phyloP scores from a whole-genome alignment of 2,888 invertebrate species.

The Dryobotodes eremita region DNA sequence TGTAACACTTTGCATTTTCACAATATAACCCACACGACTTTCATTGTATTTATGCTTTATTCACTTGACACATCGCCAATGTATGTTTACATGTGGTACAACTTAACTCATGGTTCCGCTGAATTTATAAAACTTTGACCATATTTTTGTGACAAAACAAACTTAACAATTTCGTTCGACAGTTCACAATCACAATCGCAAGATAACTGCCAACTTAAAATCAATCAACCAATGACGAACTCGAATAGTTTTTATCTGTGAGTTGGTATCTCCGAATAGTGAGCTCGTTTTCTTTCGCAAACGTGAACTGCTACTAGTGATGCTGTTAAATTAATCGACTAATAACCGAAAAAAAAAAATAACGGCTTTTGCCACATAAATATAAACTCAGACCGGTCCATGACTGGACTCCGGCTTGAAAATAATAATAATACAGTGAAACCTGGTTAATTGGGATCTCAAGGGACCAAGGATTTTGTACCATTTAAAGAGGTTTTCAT shows the following conservation, averaged over 20 bases:
- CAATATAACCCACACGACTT: slow-evolving; percentile 73
- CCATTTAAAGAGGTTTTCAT: too few relatives aligned
- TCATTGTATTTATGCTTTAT: slow-evolving; percentile 70
- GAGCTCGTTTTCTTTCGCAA: slow-evolving; percentile 33
- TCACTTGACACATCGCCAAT: slow-evolving; percentile 69
- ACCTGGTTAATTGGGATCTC: too few relatives aligned
- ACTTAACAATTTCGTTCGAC: slow-evolving; percentile 83
- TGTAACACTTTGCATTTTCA: slow-evolving; percentile 84
- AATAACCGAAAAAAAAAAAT: neutral
- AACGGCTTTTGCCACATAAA: slow-evolving; percentile 1
- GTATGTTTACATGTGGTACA: slow-evolving; percentile 69
- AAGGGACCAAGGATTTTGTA: too few relatives aligned
- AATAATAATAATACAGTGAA: too few relatives aligned
- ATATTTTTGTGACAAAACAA: slow-evolving; percentile 84
- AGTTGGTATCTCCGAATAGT: slow-evolving; percentile 45
- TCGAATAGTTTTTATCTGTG: slow-evolving; percentile 29
- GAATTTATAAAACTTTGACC: slow-evolving; percentile 77
- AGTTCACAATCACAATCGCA: slow-evolving; percentile 76
- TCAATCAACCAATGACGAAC: slow-evolving; percentile 68
- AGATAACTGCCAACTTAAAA: slow-evolving; percentile 70
- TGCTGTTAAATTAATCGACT: slow-evolving; percentile 38
- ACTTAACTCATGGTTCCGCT: slow-evolving; percentile 78
- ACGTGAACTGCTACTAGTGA: slow-evolving; percentile 23
- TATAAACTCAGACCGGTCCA: neutral
- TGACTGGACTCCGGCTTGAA: neutral